These are phyloP conservation scores for Aporrectodea caliginosa DNA, from an alignment of 1,140 invertebrate species.

Conservation along the genomic window DNA sequence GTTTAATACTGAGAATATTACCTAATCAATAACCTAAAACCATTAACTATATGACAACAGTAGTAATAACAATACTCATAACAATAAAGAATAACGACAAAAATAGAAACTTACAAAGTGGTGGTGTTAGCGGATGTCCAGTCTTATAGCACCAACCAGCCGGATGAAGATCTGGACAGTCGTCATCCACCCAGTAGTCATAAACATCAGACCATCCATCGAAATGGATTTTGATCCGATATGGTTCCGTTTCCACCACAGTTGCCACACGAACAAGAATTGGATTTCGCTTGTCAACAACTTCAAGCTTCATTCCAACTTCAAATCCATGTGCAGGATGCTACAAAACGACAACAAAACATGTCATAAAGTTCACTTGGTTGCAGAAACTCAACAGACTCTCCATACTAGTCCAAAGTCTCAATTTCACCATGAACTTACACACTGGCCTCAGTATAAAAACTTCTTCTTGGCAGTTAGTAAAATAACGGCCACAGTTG, in stretches of 20 bases:
- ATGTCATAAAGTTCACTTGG: too few species aligned
- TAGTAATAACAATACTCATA: too few species aligned
- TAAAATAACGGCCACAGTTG: too few species aligned
- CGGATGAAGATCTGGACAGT: slow-evolving; percentile 50
- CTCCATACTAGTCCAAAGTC: too few species aligned
- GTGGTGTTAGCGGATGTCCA: slow-evolving; percentile 77
- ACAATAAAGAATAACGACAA: not conserved
- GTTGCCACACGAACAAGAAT: slow-evolving; percentile 79
- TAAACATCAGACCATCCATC: slow-evolving; percentile 85
- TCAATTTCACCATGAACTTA: too few species aligned
- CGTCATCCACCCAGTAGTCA: slow-evolving; percentile 73
- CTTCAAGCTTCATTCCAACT: slow-evolving; percentile 48
- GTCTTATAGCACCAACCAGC: slow-evolving; percentile 65
- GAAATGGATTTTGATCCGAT: slow-evolving; percentile 78
- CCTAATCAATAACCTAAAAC: too few species aligned
- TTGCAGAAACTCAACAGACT: too few species aligned
- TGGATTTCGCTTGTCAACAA: slow-evolving; percentile 63
- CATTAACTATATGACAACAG: too few species aligned
- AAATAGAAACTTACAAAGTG: slow-evolving; percentile 51
- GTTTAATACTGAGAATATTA: too few species aligned
- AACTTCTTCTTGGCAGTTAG: too few species aligned
- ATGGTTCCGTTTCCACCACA: slow-evolving; percentile 74
- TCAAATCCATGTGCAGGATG: slow-evolving; percentile 55
- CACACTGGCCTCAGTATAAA: too few species aligned
- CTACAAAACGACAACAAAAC: slow-evolving; percentile 34